These are phyloP conservation scores for Phocoena sinus DNA, from an alignment of 2,113 vertebrate species.

Conservation along the genomic window DNA sequence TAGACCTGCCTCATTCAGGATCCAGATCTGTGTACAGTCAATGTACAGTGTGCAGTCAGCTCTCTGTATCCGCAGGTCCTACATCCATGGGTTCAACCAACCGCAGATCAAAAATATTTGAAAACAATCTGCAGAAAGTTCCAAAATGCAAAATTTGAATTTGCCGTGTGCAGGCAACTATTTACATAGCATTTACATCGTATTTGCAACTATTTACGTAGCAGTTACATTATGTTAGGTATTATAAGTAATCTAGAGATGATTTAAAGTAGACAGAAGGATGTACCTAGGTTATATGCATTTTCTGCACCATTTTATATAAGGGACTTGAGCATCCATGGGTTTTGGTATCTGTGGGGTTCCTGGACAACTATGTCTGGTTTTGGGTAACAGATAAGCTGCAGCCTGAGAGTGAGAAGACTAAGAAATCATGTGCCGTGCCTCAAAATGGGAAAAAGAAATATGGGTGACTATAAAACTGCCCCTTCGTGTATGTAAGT, in stretches of 20 bases:
- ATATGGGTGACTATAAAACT: not conserved
- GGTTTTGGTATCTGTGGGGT: not conserved
- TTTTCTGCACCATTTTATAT: not conserved
- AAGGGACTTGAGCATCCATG: not conserved
- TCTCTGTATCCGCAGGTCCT: not conserved
- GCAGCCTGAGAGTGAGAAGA: not conserved
- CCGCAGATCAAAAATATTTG: not conserved
- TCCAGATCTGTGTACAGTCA: not conserved
- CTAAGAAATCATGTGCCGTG: constrained; percentile 4
- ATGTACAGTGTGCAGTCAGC: not conserved
- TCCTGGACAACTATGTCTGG: not conserved
- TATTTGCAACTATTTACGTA: not conserved
- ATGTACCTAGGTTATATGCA: not conserved
- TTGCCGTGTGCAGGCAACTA: not conserved
- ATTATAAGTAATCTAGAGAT: not conserved
- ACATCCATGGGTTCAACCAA: not conserved
- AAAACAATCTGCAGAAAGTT: not conserved
- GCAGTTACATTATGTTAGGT: not conserved
- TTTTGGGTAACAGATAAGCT: constrained; percentile 37
- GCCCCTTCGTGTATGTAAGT: not conserved
- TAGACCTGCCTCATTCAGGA: constrained; percentile 72
- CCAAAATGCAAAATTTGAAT: not conserved
- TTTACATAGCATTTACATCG: not conserved
- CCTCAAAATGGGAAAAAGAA: constrained; percentile 40
- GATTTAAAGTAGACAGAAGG: not conserved